Percentiles rank a stretch among this genome's conserved stretches.
Conservation (phyloP, 2,797 vertebrate species). For the Microctenopoma lineatum region DNA sequence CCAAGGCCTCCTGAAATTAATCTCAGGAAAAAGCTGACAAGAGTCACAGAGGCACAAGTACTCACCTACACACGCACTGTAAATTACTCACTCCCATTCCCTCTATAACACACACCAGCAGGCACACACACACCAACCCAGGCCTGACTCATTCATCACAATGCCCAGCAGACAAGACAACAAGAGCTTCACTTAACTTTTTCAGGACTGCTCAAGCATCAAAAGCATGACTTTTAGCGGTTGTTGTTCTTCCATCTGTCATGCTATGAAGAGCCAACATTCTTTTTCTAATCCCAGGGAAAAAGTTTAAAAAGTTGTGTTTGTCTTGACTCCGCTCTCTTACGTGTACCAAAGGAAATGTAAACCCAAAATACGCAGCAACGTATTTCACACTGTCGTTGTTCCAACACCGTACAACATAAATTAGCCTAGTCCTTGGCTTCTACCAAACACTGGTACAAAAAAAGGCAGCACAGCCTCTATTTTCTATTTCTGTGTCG, state of each 20-base stretch:
- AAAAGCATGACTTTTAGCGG: constrained; percentile 75
- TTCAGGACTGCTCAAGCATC: constrained; percentile 75
- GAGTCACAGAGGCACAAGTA: constrained; percentile 34
- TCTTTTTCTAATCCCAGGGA: constrained; percentile 60
- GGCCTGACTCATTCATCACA: constrained; percentile 70
- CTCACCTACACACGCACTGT: constrained; percentile 43
- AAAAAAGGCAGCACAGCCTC: constrained; percentile 55
- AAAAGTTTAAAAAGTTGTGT: constrained; percentile 67
- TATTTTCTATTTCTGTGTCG: constrained; percentile 48
- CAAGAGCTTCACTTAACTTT: constrained; percentile 73
- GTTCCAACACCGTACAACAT: constrained; percentile 50
- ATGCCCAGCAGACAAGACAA: constrained; percentile 70
- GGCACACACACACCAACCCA: constrained; percentile 12
- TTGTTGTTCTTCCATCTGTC: constrained; percentile 76
- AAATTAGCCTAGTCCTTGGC: constrained; percentile 51
- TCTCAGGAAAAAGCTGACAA: constrained; percentile 52
- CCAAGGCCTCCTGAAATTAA: constrained; percentile 54
- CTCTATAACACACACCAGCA: constrained; percentile 7
- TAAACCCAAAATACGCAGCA: constrained; percentile 59
- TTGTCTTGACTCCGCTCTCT: constrained; percentile 58
- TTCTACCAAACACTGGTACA: constrained; percentile 47
- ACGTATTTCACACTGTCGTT: constrained; percentile 57
- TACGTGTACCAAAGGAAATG: constrained; percentile 60
- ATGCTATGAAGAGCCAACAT: constrained; percentile 72
- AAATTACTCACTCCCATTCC: constrained; percentile 41